These are phyloP conservation scores for Nomada goodeniana DNA, from an alignment of 2,888 invertebrate species.

Conservation along the genomic window DNA sequence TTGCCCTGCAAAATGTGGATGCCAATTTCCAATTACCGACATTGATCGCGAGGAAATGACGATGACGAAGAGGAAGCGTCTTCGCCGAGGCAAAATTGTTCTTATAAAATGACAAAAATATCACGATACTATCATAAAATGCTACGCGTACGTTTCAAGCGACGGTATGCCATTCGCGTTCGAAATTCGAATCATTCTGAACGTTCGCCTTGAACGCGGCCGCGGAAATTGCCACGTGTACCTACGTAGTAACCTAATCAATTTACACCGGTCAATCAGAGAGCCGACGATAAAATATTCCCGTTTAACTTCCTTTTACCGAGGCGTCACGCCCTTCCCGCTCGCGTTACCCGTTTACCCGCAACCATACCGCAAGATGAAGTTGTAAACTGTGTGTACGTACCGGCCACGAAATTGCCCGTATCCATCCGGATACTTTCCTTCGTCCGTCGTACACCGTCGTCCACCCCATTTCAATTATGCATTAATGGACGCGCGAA, in stretches of 20 bases:
- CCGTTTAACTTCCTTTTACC: constrained; percentile 32
- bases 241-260: constrained; percentile 36
- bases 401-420: constrained; percentile 55
- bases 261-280: constrained; percentile 46
- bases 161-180: neutral
- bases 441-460: constrained; percentile 39
- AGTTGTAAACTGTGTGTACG: constrained; percentile 66
- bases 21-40: neutral
- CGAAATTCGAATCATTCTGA: neutral
- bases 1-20: neutral
- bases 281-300: constrained; percentile 36
- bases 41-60: neutral
- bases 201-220: neutral
- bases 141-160: too few relatives aligned
- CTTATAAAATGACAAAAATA: neutral
- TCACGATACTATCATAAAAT: neutral
- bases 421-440: constrained; percentile 52
- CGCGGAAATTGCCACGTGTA: constrained; percentile 4
- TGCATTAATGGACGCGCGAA: neutral
- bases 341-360: constrained; percentile 15
- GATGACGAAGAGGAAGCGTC: neutral
- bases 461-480: constrained; percentile 43
- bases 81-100: neutral
- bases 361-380: constrained; percentile 63
- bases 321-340: constrained; percentile 43